Evolutionary conservation across 2,888 invertebrate genomes (phyloP), one percentile per base, ranked within the genome.

Genomic region (Megalurothrips usitatus): DNA sequence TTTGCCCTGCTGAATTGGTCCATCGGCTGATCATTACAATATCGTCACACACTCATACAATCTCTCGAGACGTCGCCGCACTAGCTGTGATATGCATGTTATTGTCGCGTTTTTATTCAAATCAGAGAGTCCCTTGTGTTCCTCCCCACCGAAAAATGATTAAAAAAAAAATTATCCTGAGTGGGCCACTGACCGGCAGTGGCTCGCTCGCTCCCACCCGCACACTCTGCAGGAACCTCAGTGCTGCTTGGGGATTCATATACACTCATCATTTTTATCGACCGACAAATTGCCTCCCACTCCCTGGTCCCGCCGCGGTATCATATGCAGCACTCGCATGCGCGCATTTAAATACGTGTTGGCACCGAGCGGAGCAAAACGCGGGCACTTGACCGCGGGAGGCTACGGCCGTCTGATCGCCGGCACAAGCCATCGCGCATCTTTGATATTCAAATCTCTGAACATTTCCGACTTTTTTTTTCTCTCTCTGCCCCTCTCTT

Each of bases 341-440:
- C 58, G 17, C 58, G 6, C 58, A 58, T 58, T 58, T n/a, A 58
- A 58, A 58, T 58, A 19, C 58, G n/a, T 58, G n/a, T 58, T 19
- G 17, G 58, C 17, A 58, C n/a, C n/a, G 19, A 14, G n/a, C 58
- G 17, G 11, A 6, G 34, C n/a, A 58, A 58, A 52, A 14, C 52
- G 12, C 52, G 52, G 58, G 19, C 58, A 58, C 58, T 58, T n/a
- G 19, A 58, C 58, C 68, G 68, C 68, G 12, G 12, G n/a, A 75
- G n/a, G 68, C n/a, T n/a, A 26, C 26, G 68, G 23, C 68, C 12
- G 23, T 75, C 34, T 26, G 26, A 75, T 75, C 68, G 68, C 26
- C 68, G 68, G 68, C 68, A 75, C 68, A 75, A 75, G 68, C 68
- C 68, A n/a, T n/a, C n/a, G 34, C 34, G 34, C 34, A 75, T 75